These are phyloP conservation scores for Erithacus rubecula DNA, from an alignment of 2,797 vertebrate genomes.

Conservation along the genomic window DNA sequence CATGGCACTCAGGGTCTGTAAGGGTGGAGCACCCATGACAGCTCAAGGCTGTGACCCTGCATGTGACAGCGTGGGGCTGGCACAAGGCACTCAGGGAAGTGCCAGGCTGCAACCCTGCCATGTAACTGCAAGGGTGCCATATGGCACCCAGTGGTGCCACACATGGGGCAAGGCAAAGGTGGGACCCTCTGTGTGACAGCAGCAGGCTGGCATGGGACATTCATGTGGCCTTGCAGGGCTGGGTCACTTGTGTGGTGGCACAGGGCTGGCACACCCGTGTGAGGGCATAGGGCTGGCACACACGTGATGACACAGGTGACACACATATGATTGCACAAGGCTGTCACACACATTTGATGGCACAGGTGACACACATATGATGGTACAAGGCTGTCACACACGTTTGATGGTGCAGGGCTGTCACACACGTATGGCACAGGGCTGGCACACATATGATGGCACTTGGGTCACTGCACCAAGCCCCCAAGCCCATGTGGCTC, in stretches of 20 bases:
- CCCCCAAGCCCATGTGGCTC: fast-evolving
- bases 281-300: background rate
- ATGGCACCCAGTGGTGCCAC: background rate
- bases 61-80: background rate
- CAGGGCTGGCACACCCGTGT: background rate
- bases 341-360: background rate
- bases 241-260: fast-evolving
- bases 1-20: background rate
- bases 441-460: background rate
- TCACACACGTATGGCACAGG: fast-evolving
- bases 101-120: background rate
- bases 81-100: fast-evolving
- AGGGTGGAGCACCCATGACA: background rate
- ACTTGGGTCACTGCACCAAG: fast-evolving
- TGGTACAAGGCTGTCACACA: background rate
- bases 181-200: background rate
- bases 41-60: background rate
- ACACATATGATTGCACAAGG: background rate
- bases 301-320: background rate
- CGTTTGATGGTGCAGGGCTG: background rate
- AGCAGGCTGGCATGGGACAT: background rate
- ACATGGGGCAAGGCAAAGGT: background rate
- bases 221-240: background rate
- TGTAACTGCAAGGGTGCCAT: background rate
- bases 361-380: no score